phyloP scores from a whole-genome alignment of 2,888 invertebrate genomes.

The Bedellia somnulentella region DNA sequence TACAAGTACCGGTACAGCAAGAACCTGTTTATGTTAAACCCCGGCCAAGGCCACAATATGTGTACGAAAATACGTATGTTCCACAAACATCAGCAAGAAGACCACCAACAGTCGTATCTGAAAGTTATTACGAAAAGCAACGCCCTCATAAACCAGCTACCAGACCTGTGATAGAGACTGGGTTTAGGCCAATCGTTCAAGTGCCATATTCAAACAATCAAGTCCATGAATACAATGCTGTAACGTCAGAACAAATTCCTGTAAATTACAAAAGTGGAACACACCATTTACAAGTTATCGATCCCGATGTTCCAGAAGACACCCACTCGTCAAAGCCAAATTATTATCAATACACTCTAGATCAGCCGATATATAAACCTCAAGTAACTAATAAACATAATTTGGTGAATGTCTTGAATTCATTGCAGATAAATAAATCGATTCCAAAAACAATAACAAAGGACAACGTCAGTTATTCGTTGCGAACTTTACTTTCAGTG shows the following conservation, averaged over 20 bases:
- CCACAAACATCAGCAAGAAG: constrained; percentile 20
- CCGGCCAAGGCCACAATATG: constrained; percentile 28
- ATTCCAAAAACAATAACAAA: constrained; percentile 72
- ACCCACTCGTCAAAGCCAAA: constrained; percentile 16
- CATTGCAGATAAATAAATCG: constrained; percentile 73
- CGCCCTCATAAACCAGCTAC: constrained; percentile 15
- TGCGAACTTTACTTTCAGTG: constrained; percentile 75
- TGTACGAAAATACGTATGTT: constrained; percentile 22
- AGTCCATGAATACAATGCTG: no score
- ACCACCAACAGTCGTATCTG: constrained; percentile 31
- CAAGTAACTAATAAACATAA: constrained; percentile 21
- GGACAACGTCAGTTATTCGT: constrained; percentile 78
- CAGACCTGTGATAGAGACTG: constrained; percentile 33
- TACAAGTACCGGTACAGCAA: constrained; percentile 22
- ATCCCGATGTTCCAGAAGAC: constrained; percentile 11
- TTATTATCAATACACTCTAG: constrained; percentile 30
- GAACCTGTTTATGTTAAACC: constrained; percentile 32
- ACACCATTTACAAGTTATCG: constrained; percentile 16
- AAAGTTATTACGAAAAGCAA: constrained; percentile 41
- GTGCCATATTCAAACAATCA: no score
- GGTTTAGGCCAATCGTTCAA: constrained; percentile 46
- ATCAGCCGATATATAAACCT: constrained; percentile 19
- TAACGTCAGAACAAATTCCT: no score
- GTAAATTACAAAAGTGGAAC: constrained; percentile 20
- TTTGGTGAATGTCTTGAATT: constrained; percentile 64